Base-by-base conservation (phyloP, 2,113 vertebrate species). In the Sapayoa aenigma region DNA sequence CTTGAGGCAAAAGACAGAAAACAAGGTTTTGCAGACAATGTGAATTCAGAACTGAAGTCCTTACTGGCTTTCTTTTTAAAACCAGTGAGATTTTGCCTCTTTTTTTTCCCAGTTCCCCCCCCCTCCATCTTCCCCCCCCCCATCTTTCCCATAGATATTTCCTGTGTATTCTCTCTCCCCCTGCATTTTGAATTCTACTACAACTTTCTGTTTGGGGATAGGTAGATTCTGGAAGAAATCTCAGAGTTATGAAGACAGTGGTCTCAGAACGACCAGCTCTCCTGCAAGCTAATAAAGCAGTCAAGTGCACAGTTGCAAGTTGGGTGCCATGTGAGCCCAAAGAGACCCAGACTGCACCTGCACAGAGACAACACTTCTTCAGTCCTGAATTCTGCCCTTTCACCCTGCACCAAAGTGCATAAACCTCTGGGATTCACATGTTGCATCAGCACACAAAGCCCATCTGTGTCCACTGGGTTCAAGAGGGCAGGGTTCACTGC, bases 291-390 rank as follows among this genome's bases (percentile, higher is more conserved):
- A 68, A 35, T 1, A 1, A 68, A 89, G 63, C 41, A 66, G 76
- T 31, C 33, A 63, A 50, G 28, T 10, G 12, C 22, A 39, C 42
- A 72, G 44, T 0, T 81, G 19, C 31, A 79, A 68, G 23, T 50
- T 17, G n/a, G 0, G 1, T 31, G 41, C 59, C 31, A 12, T 0
- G 3, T 5, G 18, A 79, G n/a, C 35, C 44, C 71, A 19, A 58
- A 44, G 46, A 46, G 69, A 41, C 14, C 9, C 66, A 72, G 27
- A 20, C 21, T 67, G 33, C 33, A 50, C 37, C 60, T 67, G 35
- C 46, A 50, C 22, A 35, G 46, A 50, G 65, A 56, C 73, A 47
- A 88, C 31, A 37, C n/a, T 33, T 68, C 44, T 82, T 65, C 1
- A 0, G 72, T 49, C 44, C 83, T 25, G 6, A 79, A 23, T 50